A percentile compares a stretch with the other conserved stretches of the same genome.
These are phyloP conservation scores for Cosmia trapezina DNA, from an alignment of 2,888 invertebrate genomes.

Conservation along the genomic window DNA sequence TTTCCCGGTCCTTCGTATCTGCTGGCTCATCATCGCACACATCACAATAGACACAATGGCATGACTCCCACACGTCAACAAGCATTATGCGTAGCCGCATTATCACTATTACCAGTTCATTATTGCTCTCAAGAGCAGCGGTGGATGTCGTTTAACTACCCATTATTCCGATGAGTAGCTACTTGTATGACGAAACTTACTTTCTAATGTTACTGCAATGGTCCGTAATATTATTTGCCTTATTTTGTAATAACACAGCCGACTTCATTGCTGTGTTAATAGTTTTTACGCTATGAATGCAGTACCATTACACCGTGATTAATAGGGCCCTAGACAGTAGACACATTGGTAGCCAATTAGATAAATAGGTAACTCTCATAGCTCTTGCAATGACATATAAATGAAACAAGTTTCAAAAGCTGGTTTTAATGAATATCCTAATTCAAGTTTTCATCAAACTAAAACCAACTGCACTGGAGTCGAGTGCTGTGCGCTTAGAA, in stretches of 20 bases:
- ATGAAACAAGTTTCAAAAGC: slow-evolving; percentile 38
- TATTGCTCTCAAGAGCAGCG: slow-evolving; percentile 75
- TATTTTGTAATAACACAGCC: slow-evolving; percentile 72
- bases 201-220: slow-evolving; percentile 84
- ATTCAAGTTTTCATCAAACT: slow-evolving; percentile 54
- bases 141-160: slow-evolving; percentile 67
- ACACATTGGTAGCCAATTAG: slow-evolving; percentile 40
- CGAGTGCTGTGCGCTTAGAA: slow-evolving; percentile 37
- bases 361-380: slow-evolving; percentile 21
- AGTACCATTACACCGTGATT: slow-evolving; percentile 48
- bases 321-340: slow-evolving; percentile 25
- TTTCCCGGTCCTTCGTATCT: slow-evolving; percentile 63
- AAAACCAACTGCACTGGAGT: slow-evolving; percentile 42
- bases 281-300: slow-evolving; percentile 53
- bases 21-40: slow-evolving; percentile 68
- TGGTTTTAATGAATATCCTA: slow-evolving; percentile 28
- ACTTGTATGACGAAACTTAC: slow-evolving; percentile 82
- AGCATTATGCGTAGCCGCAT: slow-evolving; percentile 74
- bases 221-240: slow-evolving; percentile 77
- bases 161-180: slow-evolving; percentile 83
- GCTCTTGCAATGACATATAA: slow-evolving; percentile 27
- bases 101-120: slow-evolving; percentile 77
- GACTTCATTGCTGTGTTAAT: slow-evolving; percentile 66
- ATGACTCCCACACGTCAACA: slow-evolving; percentile 80
- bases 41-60: slow-evolving; percentile 74